Percentiles rank a stretch among this genome's conserved stretches.
Evolutionary conservation across 2,888 invertebrate species (phyloP).

Genomic region (Dilophus febrilis): DNA sequence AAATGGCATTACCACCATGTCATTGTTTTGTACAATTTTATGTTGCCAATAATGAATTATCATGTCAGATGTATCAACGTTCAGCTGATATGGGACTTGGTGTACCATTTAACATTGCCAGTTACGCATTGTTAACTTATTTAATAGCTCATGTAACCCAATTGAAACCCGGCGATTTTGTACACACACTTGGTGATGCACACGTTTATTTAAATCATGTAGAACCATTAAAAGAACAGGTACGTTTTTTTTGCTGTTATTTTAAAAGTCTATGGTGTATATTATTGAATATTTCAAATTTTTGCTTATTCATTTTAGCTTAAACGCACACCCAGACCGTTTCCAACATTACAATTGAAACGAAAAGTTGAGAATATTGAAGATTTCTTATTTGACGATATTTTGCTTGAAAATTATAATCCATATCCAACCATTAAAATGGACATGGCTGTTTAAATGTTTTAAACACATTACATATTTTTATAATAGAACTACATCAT

Average conservation of each 20-base stretch:
- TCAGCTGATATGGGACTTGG: conserved; percentile 97
- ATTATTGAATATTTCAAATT: not conserved
- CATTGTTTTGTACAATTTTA: conserved; percentile 92
- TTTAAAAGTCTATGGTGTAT: not conserved
- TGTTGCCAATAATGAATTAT: conserved; percentile 66
- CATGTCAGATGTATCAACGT: conserved; percentile 86
- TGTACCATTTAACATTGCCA: conserved; percentile 97
- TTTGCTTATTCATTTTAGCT: not conserved
- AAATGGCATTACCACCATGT: conserved; percentile 95
- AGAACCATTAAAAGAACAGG: conserved; percentile 63
- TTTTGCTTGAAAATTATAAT: conserved; percentile 65
- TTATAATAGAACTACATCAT: too few relatives aligned
- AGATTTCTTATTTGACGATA: conserved; percentile 75
- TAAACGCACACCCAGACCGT: conserved; percentile 56
- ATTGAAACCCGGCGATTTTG: conserved; percentile 81
- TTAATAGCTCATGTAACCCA: conserved; percentile 95
- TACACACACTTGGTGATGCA: conserved; percentile 88
- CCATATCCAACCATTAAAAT: conserved; percentile 81
- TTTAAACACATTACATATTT: too few relatives aligned
- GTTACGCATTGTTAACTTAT: conserved; percentile 81
- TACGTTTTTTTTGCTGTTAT: conserved; percentile 20
- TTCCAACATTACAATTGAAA: conserved; percentile 65
- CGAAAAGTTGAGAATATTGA: conserved; percentile 61
- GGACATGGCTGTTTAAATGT: conserved; percentile 80
- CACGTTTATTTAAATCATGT: conserved; percentile 89